Conservation (phyloP, 2,113 vertebrate genomes). For the Corapipo altera region DNA sequence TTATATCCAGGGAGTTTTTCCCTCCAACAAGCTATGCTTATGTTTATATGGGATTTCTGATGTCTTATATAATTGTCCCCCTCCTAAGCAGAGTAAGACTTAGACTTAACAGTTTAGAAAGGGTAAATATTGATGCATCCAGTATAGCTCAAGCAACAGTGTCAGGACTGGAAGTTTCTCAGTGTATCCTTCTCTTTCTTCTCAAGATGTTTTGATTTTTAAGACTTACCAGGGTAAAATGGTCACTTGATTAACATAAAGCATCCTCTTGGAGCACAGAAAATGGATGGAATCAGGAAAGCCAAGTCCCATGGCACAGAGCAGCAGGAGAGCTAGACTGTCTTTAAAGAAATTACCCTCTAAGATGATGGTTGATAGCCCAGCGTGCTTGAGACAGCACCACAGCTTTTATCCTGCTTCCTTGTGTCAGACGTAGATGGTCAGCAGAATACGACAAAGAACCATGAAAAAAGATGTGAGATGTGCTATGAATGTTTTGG, state of each 20-base stretch:
- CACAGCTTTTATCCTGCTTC: background rate
- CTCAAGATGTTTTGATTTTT: background rate
- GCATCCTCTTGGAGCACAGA: background rate
- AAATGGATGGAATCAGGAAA: background rate
- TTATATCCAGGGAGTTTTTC: background rate
- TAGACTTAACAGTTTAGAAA: background rate
- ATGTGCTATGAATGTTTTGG: background rate
- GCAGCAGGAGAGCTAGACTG: background rate
- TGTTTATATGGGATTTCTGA: rapidly evolving
- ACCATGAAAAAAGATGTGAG: background rate
- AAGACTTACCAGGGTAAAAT: background rate
- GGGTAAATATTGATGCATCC: background rate
- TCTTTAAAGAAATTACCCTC: background rate
- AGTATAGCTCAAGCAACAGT: background rate
- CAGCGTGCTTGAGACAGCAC: background rate
- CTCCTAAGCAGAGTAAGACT: background rate
- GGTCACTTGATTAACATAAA: background rate
- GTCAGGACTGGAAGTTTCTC: background rate
- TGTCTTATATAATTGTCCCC: background rate
- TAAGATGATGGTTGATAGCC: background rate
- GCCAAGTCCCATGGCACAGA: background rate
- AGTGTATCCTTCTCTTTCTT: background rate
- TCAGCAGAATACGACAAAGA: background rate
- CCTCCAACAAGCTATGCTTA: background rate
- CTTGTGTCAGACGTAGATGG: background rate